Evolutionary conservation across 2,113 vertebrate species (phyloP), one percentile per base, ranked within the genome.

Genomic region (Toxostoma redivivum): DNA sequence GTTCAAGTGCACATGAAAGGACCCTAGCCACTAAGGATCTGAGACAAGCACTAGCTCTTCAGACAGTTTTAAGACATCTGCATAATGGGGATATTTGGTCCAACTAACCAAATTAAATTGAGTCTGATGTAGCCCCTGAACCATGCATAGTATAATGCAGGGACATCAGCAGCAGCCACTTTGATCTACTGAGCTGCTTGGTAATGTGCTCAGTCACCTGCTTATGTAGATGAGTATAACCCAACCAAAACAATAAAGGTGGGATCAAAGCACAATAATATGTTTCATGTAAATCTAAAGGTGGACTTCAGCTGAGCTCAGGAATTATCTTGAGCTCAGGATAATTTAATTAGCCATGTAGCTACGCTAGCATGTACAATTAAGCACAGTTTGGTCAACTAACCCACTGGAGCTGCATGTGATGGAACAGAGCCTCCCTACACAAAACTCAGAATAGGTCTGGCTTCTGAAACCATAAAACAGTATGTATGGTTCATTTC

Each of bases 381-480:
- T 42, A 25, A 44, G 19, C 47, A 80, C 12, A 38, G 18, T 27
- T 91, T 48, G 16, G 35, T 71, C 77, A 86, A 15, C 10, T 45
- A 40, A 65, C 37, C 14, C 54, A 31, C 40, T n/a, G n/a, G 38
- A 86, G 6, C 31, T 66, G 50, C 10, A 19, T 53, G 15, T 18
- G 7, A 35, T 74, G 19, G 19, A 73, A 72, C 8, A 50, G 24
- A 38, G n/a, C 54, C 33, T 73, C 69, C 12, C 8, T 37, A 53
- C 21, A 23, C 14, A 67, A 91, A 86, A 67, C 12, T 65, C 57
- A 65, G 28, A 42, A 50, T 11, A 56, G 10, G 30, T 65, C n/a
- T 61, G 13, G 12, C 54, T 92, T 86, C 67, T 88, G 82, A 53
- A 94, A 78, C 21, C 18, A 54, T 72, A 35, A 88, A 93, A 40